phyloP scores from a whole-genome alignment of 30 jellyfish, hydroid and myxozoan genomes.

The Aurelia aurita complex sp. Pacific region DNA sequence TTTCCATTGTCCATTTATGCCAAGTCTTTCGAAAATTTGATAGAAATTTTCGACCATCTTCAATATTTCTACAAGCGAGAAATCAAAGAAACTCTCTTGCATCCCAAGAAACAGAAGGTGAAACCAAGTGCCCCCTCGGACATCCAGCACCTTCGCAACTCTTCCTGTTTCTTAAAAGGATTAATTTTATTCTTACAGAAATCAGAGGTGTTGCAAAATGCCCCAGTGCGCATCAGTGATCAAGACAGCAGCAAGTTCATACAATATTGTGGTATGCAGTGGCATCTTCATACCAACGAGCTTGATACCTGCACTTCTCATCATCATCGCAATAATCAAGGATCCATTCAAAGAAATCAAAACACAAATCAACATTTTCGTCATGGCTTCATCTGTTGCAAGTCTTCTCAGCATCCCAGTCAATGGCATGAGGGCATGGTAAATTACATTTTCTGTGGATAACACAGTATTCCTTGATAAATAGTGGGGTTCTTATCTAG shows the following conservation, averaged over 20 bases:
- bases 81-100: no score
- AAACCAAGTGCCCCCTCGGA: no score
- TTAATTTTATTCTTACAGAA: no score
- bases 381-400: constrained; percentile 23
- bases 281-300: constrained; percentile 14
- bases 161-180: no score
- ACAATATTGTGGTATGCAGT: constrained; percentile 13
- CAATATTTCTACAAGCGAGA: no score
- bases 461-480: no score
- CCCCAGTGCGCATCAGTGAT: constrained; percentile 17
- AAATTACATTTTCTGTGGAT: not conserved
- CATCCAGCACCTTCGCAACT: no score
- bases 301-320: not conserved
- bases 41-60: no score
- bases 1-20: no score
- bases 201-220: not conserved
- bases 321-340: constrained; percentile 2
- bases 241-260: constrained; percentile 7
- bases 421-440: constrained; percentile 1
- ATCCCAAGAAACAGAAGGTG: no score
- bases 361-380: not conserved
- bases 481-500: no score
- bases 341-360: constrained; percentile 31
- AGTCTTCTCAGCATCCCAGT: constrained; percentile 48
- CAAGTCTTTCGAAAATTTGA: no score